A percentile compares a stretch with the other conserved stretches of the same genome.
These are phyloP conservation scores for Drosophila mayri DNA, from an alignment of 1,140 invertebrate species.

Conservation along the genomic window DNA sequence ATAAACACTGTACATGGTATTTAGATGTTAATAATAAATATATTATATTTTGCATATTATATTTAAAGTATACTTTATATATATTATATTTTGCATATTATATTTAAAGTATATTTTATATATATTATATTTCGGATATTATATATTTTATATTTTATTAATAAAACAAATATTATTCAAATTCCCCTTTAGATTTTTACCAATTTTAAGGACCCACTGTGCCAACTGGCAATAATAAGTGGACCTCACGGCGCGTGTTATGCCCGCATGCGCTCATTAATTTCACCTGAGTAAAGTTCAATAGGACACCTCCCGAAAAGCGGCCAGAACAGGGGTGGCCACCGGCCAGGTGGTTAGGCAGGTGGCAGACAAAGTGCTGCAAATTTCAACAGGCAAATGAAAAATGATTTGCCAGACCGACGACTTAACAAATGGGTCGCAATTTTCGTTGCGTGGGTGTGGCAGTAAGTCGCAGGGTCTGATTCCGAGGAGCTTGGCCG, in stretches of 20 bases:
- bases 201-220: background rate
- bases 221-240: conserved; percentile 33
- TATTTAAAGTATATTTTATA: no score
- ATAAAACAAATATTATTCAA: no score
- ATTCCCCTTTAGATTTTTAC: no score
- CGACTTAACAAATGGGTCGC: conserved; percentile 55
- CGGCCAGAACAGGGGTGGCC: background rate
- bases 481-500: background rate
- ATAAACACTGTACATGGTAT: no score
- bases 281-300: conserved; percentile 77
- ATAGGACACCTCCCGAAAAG: conserved; percentile 39
- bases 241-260: conserved; percentile 62
- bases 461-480: conserved; percentile 7
- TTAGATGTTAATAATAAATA: no score
- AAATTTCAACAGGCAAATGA: conserved; percentile 75
- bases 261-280: conserved; percentile 75
- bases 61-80: no score
- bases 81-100: no score
- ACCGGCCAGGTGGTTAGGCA: background rate
- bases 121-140: no score
- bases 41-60: no score
- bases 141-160: no score
- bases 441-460: conserved; percentile 43
- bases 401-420: conserved; percentile 65
- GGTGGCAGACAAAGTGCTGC: conserved; percentile 66